A percentile compares a stretch with the other conserved stretches of the same genome.
Conservation (phyloP, 2,888 invertebrate species). For the Ommatoiulus sabulosus region DNA sequence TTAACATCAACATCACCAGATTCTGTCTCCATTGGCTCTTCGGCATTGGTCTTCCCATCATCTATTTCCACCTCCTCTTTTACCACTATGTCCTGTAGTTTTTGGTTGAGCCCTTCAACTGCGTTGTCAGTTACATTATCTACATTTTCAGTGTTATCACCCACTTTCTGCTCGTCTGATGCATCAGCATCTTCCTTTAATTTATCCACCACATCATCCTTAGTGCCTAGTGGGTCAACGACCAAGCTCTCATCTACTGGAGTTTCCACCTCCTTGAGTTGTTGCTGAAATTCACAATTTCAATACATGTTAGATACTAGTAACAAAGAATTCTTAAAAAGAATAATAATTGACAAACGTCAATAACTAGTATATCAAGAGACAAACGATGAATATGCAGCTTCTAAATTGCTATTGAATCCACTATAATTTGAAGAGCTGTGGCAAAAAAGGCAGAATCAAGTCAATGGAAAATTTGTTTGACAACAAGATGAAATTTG, state of each 20-base stretch:
- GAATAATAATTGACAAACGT: too few species aligned
- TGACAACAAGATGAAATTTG: background rate
- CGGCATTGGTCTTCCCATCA: background rate
- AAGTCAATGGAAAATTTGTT: background rate
- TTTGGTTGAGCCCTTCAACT: background rate
- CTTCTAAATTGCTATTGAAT: too few species aligned
- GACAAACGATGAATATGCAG: too few species aligned
- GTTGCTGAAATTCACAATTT: slow-evolving; percentile 13
- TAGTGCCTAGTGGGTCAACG: background rate
- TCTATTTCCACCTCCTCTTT: slow-evolving; percentile 30
- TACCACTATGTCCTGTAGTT: background rate
- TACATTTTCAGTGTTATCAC: background rate
- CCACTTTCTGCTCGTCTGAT: slow-evolving; percentile 52
- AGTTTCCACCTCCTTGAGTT: background rate
- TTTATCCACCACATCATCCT: background rate
- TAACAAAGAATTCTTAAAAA: too few species aligned
- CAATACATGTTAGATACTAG: too few species aligned
- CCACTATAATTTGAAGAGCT: background rate
- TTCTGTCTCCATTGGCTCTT: slow-evolving; percentile 40
- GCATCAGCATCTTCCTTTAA: slow-evolving; percentile 39
- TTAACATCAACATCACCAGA: background rate
- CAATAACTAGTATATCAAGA: too few species aligned
- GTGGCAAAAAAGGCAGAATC: background rate
- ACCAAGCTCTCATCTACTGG: too few species aligned
- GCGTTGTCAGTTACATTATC: background rate